A percentile compares a stretch with the other conserved stretches of the same genome.
Evolutionary conservation across 2,113 vertebrate genomes (phyloP).

Genomic region (Mormoops blainvillei): DNA sequence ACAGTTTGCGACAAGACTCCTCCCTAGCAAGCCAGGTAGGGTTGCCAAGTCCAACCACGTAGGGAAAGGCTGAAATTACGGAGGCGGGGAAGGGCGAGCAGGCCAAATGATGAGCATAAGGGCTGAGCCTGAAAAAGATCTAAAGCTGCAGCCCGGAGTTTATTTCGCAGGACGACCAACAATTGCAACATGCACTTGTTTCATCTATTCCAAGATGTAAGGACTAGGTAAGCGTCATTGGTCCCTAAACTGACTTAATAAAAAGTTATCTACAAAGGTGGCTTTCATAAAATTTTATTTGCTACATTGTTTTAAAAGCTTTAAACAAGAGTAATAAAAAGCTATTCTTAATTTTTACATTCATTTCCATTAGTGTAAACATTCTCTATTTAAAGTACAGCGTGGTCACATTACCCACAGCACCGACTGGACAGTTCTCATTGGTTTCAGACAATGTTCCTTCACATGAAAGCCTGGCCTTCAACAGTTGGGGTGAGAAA

Average conservation of each 20-base stretch:
- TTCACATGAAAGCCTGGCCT: background rate
- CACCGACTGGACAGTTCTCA: background rate
- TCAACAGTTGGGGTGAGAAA: background rate
- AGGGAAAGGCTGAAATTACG: background rate
- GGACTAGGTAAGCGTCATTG: background rate
- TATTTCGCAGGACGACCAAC: background rate
- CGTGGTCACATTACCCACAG: background rate
- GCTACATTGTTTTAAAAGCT: background rate
- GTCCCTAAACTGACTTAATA: background rate
- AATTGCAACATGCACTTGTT: accelerated
- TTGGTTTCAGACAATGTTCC: background rate
- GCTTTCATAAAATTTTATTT: background rate
- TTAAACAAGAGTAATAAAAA: background rate
- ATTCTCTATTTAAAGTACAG: background rate
- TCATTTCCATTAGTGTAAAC: background rate
- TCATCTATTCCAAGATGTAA: background rate
- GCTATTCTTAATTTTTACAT: background rate
- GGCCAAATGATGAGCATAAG: background rate
- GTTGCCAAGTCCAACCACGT: background rate
- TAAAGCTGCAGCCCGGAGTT: background rate
- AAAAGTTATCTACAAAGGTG: background rate
- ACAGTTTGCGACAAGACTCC: background rate
- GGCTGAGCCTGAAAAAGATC: background rate
- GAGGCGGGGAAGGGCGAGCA: background rate
- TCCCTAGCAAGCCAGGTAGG: background rate